These are phyloP conservation scores for Ceriagrion tenellum DNA, from an alignment of 2,888 invertebrate species.

Conservation along the genomic window DNA sequence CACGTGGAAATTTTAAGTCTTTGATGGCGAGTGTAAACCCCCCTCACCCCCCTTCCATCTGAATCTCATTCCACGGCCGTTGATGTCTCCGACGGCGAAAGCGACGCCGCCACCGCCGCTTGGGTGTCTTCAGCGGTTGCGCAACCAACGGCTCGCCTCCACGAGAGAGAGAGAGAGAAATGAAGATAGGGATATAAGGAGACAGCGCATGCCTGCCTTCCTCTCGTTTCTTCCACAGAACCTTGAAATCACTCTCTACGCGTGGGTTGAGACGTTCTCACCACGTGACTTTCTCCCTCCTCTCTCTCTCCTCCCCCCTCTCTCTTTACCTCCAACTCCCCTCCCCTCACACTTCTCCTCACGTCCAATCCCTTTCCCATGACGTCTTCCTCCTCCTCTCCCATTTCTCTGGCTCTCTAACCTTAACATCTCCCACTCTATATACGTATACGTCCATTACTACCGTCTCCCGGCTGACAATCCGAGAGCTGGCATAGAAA, in stretches of 20 bases:
- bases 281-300: conserved; percentile 6
- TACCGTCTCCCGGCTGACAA: background rate
- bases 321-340: background rate
- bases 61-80: background rate
- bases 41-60: background rate
- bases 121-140: background rate
- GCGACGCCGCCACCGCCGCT: background rate
- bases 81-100: background rate
- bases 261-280: conserved; percentile 26
- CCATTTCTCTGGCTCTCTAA: background rate
- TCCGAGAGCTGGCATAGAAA: background rate
- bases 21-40: background rate
- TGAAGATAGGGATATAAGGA: background rate
- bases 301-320: background rate
- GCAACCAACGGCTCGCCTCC: background rate
- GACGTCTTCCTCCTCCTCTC: background rate
- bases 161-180: background rate
- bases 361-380: background rate
- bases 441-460: background rate
- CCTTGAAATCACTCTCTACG: conserved; percentile 32
- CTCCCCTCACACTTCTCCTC: background rate
- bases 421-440: background rate
- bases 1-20: background rate
- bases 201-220: background rate
- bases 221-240: conserved; percentile 30